Base-by-base conservation (phyloP, 2,888 invertebrate genomes). In the Agonopterix heracliana region DNA sequence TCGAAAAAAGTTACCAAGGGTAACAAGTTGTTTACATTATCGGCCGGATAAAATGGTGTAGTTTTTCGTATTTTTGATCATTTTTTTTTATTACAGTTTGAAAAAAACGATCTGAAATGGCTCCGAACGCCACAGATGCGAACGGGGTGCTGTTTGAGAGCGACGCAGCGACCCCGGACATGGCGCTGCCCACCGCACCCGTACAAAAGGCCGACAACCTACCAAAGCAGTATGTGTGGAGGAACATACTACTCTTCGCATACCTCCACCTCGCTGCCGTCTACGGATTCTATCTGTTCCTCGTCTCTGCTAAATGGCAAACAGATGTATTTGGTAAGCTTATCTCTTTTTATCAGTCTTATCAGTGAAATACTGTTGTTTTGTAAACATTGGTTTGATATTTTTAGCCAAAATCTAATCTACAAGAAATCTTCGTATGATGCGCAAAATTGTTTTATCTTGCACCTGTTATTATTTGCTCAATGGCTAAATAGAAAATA, bases 241-340 rank as follows among this genome's bases (percentile, higher is more conserved):
- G 94, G 59, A 96, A 96, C 71, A 94, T 96, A 45, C 78, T 93
- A n/a, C 88, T 94, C 1, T 96, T 96, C 69, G 82, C 88, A 8
- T 94, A 93, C 68, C 90, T 96, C 53, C 96, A 96, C 72, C 40
- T 92, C 45, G 93, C 93, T 2, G 94, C 95, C 0, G 48, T 95
- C 0, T 95, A 95, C 68, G 96, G 96, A 46, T 74, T 92, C 3
- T 95, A 93, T 75, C 88, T 95, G 12, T 88, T 92, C 70, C 77
- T 95, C 34, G 91, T 93, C 47, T 93, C 93, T 3, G 95, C 95
- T 35, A 94, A 93, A 88, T 88, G 93, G 81, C 82, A 85, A 58
- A 96, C 96, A 9, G 81, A 91, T 49, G 61, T 92, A 54, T 93
- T 92, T 69, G 93, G 96, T 96, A 81, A 92, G 92, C 65, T 45